Evolutionary conservation across 2,888 invertebrate genomes (phyloP), one percentile per base, ranked within the genome.

Genomic region (Tetanocera ferruginea): DNA sequence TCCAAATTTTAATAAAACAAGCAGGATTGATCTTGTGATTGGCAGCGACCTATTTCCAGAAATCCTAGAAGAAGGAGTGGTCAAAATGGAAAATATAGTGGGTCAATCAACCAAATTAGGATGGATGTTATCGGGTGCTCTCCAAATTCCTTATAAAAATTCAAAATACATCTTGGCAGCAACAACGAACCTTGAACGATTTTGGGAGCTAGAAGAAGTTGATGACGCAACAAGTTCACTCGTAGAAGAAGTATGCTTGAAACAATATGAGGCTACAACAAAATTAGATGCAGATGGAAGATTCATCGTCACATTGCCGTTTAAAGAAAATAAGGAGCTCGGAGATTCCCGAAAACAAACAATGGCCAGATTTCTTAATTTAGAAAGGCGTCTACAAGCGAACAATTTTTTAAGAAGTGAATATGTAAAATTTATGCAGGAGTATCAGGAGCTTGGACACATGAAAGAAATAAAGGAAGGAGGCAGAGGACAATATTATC

Each of bases 341-440:
- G 73, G 43, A 34, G 55, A 74, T 25, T 79, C 79, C 11, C 62
- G 49, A 43, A 76, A 71, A 31, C 64, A 76, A 77, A 64, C 77
- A 11, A 51, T 71, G 62, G 74, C 70, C 3, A 69, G 77, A 66
- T 67, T 79, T 71, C 34, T 79, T 37, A 62, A 37, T 57, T 51
- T 70, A 34, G 71, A 79, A 75, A 73, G 66, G 37, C 49, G 23
- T n/a, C 31, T 52, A 43, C n/a, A 74, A 2, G 31, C 25, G 14
- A 79, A 75, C 43, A 25, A 31, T 9, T 11, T 11, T 9, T 19
- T 78, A 23, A 55, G 49, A 51, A 51, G 55, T 11, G 31, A 77
- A 55, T 80, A 81, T 55, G 25, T 34, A 1, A 69, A 71, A n/a
- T 81, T 79, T 70, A 80, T 80, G 80, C 23, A 57, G 14, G 78